Evolutionary conservation across 1,140 invertebrate genomes (phyloP), one percentile per base, ranked within the genome.

Genomic region (Linepithema humile): DNA sequence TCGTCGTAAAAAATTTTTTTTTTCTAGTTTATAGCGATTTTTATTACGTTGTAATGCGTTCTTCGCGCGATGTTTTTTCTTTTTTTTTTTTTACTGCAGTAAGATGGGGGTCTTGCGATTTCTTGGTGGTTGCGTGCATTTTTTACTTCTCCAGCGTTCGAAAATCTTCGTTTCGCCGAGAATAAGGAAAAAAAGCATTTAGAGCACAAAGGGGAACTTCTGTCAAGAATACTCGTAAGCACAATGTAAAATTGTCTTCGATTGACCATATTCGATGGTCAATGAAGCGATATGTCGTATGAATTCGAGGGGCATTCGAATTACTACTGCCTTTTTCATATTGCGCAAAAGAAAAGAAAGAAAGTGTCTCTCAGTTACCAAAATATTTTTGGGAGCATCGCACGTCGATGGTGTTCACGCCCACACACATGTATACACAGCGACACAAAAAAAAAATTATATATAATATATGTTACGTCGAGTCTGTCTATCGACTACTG

Each of bases 11-110:
- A 70, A 75, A 12, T 2, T 38, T 43, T 40, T 80, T 77, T 85
- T 84, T 82, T 90, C 89, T 92, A 91, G 87, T 90, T 91, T 87
- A 69, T 90, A 92, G 85, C 74, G 69, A 70, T 90, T 89, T 65
- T 88, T 91, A 89, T 90, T 75, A 64, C 1, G 26, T 65, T 48
- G 89, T 88, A 82, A 50, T 89, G 89, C 20, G 9, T 84, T 53
- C 23, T 84, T 59, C n/a, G 67, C 80, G 84, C 67, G 70, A 55
- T 53, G 17, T 65, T 74, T 80, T 90, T 85, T 85, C 69, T 83
- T 88, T 88, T 88, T 90, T 90, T 82, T 82, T 87, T 78, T 80
- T 83, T 73, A 84, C n/a, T 84, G 64, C 70, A 88, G 82, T 75
- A 88, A 84, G 40, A 82, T 73, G 82, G 57, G 23, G 57, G 4